Base-by-base conservation (phyloP, 2,797 vertebrate species). In the Otolemur crassicaudatus region DNA sequence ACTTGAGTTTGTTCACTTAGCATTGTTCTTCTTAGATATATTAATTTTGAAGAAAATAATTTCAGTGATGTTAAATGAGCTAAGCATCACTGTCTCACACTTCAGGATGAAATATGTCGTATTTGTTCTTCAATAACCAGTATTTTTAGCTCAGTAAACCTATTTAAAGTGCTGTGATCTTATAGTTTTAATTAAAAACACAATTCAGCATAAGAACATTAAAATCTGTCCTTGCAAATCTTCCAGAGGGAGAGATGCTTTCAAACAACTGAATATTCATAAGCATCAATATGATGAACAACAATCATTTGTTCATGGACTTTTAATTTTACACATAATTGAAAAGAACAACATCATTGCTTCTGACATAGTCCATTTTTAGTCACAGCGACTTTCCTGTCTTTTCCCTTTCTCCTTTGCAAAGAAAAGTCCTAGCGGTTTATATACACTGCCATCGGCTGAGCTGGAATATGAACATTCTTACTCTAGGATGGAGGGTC, bases 111-210 rank as follows among this genome's bases (percentile, higher is more conserved):
- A 91, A 60, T 58, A 5, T 58, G 40, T 75, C 40, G 63, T 2
- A 43, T 79, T 76, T 77, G 6, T 46, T 86, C 13, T 79, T 82
- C 25, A 31, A 82, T 79, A 76, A 16, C 11, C 37, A 46, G 37
- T 43, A 22, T 79, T 87, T 91, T 85, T 75, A 82, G 40, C 43
- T 88, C 58, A 43, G 7, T 70, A 86, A 95, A 83, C 22, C 34
- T 90, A 92, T 63, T 89, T 86, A 94, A 89, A 63, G 69, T 83
- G 12, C 22, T 91, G 3, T 2, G 3, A 20, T 91, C 95, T 94
- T 92, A 81, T 67, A 63, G 43, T 87, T 95, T 94, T 95, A 95
- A 91, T 86, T 94, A 96, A 87, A 95, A 63, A 91, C 29, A 63
- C 31, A 88, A 85, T 92, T 91, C 94, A 95, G 22, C 27, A 63